Conservation (phyloP, 2,113 vertebrate species). For the Psittacula cyanocephala region DNA sequence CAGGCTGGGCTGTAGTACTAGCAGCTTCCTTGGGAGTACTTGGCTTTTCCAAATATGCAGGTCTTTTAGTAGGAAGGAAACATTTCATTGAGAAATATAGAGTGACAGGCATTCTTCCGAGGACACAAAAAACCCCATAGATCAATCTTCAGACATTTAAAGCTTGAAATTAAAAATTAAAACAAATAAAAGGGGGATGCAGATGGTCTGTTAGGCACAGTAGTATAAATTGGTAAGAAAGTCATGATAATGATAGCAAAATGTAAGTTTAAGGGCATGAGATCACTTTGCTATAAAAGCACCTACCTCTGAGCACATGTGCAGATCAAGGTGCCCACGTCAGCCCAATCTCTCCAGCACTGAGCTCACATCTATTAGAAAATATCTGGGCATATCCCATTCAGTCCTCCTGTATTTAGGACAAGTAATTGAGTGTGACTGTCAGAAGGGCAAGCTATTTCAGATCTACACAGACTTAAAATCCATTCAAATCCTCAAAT, state of each 20-base stretch:
- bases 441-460: conserved; percentile 10
- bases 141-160: neutral
- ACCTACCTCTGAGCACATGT: fast-evolving
- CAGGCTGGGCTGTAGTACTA: neutral
- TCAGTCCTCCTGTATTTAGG: neutral
- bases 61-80: neutral
- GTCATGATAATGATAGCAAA: neutral
- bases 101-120: neutral
- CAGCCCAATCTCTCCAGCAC: neutral
- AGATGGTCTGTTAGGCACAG: neutral
- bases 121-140: neutral
- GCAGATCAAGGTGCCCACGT: neutral
- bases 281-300: neutral
- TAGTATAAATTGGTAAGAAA: neutral
- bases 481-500: neutral
- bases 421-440: neutral
- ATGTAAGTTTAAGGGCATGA: neutral
- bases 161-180: neutral
- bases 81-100: neutral
- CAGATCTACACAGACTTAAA: conserved; percentile 8
- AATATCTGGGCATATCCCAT: neutral
- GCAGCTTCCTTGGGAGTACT: neutral
- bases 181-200: neutral
- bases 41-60: neutral
- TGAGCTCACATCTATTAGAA: neutral